A percentile compares a stretch with the other conserved stretches of the same genome.
Evolutionary conservation across 2,113 vertebrate species (phyloP).

Genomic region (Cinclus cinclus): DNA sequence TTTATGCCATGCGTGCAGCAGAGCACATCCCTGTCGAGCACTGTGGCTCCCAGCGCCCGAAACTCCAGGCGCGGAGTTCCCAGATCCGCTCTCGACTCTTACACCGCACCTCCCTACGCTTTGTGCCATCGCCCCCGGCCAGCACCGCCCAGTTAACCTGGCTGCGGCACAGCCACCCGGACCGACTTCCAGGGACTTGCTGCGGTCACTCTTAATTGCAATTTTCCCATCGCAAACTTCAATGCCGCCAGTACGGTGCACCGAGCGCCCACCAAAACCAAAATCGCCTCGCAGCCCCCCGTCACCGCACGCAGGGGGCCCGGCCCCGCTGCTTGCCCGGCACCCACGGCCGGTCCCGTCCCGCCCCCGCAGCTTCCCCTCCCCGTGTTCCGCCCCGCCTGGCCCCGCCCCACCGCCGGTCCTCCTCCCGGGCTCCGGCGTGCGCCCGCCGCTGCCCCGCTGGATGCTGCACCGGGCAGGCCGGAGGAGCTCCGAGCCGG

Average conservation of each 20-base stretch:
- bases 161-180: not conserved
- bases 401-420: not conserved
- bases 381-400: not conserved
- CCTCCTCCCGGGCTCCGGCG: not conserved
- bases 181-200: not conserved
- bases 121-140: not conserved
- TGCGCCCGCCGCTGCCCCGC: not conserved
- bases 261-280: too few relatives aligned
- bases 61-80: not conserved
- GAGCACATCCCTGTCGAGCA: not conserved
- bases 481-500: not conserved
- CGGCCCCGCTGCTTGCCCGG: fast-evolving
- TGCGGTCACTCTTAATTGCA: fast-evolving
- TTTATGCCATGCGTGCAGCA: fast-evolving
- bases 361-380: not conserved
- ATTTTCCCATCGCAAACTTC: not conserved
- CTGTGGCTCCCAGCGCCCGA: not conserved
- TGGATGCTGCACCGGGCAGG: not conserved
- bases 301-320: fast-evolving
- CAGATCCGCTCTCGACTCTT: too few relatives aligned
- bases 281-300: fast-evolving
- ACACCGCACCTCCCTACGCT: fast-evolving
- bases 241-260: fast-evolving
- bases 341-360: fast-evolving
- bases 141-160: not conserved